Conservation (phyloP, 2,797 vertebrate species). For the Propithecus perrieri region DNA sequence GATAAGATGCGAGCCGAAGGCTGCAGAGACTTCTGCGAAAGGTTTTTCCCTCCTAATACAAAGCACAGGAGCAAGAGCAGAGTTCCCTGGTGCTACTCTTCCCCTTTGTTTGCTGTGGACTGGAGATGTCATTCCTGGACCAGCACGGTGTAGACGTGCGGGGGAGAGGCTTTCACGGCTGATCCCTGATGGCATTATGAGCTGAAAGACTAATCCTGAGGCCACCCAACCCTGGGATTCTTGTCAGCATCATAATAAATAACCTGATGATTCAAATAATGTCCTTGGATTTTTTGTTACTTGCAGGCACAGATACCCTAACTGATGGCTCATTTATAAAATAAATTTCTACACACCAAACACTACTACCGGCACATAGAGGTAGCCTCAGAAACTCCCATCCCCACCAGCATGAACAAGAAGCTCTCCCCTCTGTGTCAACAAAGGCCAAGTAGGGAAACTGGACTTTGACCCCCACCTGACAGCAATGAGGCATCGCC, state of each 20-base stretch:
- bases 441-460: background rate
- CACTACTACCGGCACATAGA: background rate
- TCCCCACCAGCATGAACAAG: background rate
- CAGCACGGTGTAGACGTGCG: fast-evolving
- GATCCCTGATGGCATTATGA: background rate
- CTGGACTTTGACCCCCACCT: background rate
- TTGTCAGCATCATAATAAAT: background rate
- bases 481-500: background rate
- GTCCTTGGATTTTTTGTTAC: background rate
- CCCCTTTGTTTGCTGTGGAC: no score
- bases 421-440: background rate
- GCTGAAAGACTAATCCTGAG: no score
- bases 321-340: background rate
- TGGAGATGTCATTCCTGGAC: background rate
- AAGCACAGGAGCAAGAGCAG: fast-evolving
- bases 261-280: background rate
- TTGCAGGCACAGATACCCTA: background rate
- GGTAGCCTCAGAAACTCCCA: background rate
- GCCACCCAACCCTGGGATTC: background rate
- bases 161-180: background rate
- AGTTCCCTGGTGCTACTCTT: no score
- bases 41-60: background rate
- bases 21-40: background rate
- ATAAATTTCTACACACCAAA: background rate
- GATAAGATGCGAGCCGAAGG: fast-evolving